A percentile compares a stretch with the other conserved stretches of the same genome.
phyloP scores from a whole-genome alignment of 1,140 invertebrate species.

The Sitophilus oryzae region DNA sequence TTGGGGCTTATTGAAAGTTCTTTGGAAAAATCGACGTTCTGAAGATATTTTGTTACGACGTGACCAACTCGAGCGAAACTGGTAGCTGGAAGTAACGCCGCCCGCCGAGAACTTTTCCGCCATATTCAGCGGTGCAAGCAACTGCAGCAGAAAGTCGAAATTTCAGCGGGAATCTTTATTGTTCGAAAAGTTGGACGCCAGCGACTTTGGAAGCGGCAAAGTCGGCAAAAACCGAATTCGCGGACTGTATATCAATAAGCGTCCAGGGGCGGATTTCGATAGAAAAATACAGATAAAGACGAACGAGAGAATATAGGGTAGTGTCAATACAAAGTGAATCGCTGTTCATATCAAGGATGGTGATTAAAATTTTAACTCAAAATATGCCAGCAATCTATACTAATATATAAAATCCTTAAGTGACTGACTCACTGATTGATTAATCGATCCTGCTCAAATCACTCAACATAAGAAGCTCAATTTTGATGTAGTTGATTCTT shows the following conservation, averaged over 20 bases:
- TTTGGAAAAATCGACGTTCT: conserved; percentile 23
- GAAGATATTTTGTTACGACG: conserved; percentile 25
- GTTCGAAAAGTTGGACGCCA: conserved; percentile 23
- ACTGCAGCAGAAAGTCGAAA: conserved; percentile 26
- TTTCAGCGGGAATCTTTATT: conserved; percentile 24
- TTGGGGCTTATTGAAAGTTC: conserved; percentile 25
- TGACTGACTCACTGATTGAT: too few relatives aligned
- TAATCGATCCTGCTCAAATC: too few relatives aligned
- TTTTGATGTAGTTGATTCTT: too few relatives aligned
- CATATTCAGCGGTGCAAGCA: conserved; percentile 25
- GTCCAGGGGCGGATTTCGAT: conserved; percentile 16
- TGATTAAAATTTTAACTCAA: too few relatives aligned
- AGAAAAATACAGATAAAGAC: too few relatives aligned
- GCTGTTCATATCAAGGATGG: too few relatives aligned
- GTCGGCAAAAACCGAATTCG: conserved; percentile 20
- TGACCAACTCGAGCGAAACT: conserved; percentile 25
- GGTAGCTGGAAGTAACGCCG: conserved; percentile 17
- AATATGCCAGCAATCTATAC: too few relatives aligned
- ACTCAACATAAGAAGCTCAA: too few relatives aligned
- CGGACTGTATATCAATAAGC: conserved; percentile 25
- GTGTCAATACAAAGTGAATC: too few relatives aligned
- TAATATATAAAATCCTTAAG: too few relatives aligned
- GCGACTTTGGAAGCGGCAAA: neutral
- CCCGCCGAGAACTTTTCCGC: conserved; percentile 26
- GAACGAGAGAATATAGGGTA: too few relatives aligned